Evolutionary conservation across 2,888 invertebrate species (phyloP).

Genomic region (Cephus spinipes): DNA sequence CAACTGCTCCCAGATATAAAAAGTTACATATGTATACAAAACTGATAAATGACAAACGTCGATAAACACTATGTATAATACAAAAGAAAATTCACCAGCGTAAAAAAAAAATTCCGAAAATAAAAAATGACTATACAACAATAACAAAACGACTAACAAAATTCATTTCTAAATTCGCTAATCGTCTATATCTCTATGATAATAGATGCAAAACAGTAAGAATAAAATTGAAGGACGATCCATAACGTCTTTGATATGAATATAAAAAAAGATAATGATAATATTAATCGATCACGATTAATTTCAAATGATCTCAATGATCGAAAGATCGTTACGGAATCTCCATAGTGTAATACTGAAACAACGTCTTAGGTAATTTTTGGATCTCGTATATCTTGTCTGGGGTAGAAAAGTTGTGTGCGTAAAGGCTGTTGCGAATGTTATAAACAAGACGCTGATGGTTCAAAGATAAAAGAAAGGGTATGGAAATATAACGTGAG

Average conservation of each 20-base stretch:
- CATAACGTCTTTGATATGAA: background rate
- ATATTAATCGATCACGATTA: background rate
- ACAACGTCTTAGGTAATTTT: background rate
- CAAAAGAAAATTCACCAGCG: background rate
- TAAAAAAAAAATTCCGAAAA: background rate
- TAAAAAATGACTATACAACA: background rate
- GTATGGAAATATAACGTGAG: background rate
- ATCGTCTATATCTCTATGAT: background rate
- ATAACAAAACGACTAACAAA: background rate
- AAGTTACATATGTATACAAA: background rate
- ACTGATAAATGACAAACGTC: background rate
- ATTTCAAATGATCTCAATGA: background rate
- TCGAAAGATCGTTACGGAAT: background rate
- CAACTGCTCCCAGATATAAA: background rate
- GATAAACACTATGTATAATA: background rate
- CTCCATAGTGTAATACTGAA: background rate
- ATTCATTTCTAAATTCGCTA: background rate
- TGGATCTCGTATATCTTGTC: too few species aligned
- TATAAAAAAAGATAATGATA: background rate
- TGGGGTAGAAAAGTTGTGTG: too few species aligned
- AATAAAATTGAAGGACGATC: background rate
- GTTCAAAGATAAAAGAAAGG: background rate
- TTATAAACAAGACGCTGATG: background rate
- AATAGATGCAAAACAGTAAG: background rate
- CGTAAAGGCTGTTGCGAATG: background rate